Percentiles rank a stretch among this genome's conserved stretches.
Conservation (phyloP, 2,797 vertebrate genomes). For the Jordanella pulchra region DNA sequence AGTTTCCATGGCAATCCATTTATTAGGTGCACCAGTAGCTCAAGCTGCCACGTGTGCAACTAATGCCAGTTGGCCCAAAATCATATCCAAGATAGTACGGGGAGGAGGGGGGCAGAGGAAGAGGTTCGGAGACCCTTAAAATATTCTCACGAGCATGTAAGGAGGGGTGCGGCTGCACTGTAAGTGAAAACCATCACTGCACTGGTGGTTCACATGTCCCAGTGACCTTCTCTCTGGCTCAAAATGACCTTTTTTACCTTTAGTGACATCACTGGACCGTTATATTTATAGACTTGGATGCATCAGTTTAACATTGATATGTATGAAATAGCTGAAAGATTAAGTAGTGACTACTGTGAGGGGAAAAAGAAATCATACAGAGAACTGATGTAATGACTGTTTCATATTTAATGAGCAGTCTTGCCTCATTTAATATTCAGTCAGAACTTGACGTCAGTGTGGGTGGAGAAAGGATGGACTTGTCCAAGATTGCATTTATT, state of each 20-base stretch:
- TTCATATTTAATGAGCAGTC: constrained; percentile 16
- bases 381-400: not conserved
- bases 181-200: constrained; percentile 79
- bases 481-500: not conserved
- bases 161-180: constrained; percentile 75
- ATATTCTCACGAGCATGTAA: constrained; percentile 70
- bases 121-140: constrained; percentile 53
- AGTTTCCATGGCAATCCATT: constrained; percentile 79
- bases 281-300: constrained; percentile 51
- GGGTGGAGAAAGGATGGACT: constrained; percentile 23
- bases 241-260: constrained; percentile 74
- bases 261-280: constrained; percentile 58
- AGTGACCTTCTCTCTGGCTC: constrained; percentile 75
- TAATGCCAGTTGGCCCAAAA: constrained; percentile 53
- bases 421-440: constrained; percentile 29
- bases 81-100: constrained; percentile 51
- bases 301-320: constrained; percentile 14
- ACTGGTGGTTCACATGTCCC: constrained; percentile 73
- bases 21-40: constrained; percentile 67
- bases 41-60: constrained; percentile 59
- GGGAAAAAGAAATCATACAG: constrained; percentile 16
- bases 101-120: constrained; percentile 23
- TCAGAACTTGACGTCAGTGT: constrained; percentile 52
- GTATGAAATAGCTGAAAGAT: constrained; percentile 22
- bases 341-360: not conserved